Evolutionary conservation across 2,888 invertebrate genomes (phyloP).

Genomic region (Diloba caeruleocephala): DNA sequence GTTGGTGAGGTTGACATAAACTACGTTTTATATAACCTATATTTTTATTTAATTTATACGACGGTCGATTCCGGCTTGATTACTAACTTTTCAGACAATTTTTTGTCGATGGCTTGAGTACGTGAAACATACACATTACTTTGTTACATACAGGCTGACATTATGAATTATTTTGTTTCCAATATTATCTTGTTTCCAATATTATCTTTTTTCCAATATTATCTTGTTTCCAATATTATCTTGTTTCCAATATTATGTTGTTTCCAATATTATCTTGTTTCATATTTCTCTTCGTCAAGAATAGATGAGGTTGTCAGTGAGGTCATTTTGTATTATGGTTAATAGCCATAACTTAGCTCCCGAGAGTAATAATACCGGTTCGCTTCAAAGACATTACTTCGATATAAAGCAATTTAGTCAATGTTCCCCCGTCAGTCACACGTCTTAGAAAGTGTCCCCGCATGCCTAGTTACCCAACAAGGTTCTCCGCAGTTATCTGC

Average conservation of each 20-base stretch:
- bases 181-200: conserved; percentile 10
- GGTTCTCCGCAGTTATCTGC: conserved; percentile 59
- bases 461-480: conserved; percentile 62
- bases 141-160: neutral
- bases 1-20: conserved; percentile 49
- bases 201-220: conserved; percentile 6
- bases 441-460: conserved; percentile 65
- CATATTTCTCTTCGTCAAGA: conserved; percentile 17
- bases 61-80: conserved; percentile 23
- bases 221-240: conserved; percentile 8
- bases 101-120: conserved; percentile 17
- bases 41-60: conserved; percentile 53
- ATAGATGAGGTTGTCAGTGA: conserved; percentile 33
- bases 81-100: conserved; percentile 23
- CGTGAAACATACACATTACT: no score
- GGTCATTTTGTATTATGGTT: conserved; percentile 33
- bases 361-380: conserved; percentile 46
- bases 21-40: conserved; percentile 50
- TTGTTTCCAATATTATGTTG: conserved; percentile 5
- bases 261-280: conserved; percentile 8
- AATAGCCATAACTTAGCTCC: conserved; percentile 28
- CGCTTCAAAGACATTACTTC: conserved; percentile 52
- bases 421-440: conserved; percentile 59
- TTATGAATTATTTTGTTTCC: conserved; percentile 9
- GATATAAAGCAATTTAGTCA: conserved; percentile 64